These are phyloP conservation scores for Alexandromys oeconomus DNA, from an alignment of 2,797 vertebrate species.

Conservation along the genomic window DNA sequence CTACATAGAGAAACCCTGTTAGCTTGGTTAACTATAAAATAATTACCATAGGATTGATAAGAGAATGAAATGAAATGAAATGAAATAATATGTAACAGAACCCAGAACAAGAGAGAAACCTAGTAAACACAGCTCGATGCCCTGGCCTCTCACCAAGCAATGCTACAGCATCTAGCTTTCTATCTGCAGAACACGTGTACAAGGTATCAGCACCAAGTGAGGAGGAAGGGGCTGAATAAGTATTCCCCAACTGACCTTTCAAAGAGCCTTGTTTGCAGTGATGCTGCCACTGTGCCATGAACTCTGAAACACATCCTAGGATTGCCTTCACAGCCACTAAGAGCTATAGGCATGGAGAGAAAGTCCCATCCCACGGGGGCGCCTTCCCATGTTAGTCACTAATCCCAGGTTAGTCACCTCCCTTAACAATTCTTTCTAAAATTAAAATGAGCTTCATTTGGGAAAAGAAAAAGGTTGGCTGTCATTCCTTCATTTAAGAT, in stretches of 20 bases:
- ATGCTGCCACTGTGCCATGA: conserved; percentile 50
- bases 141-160: conserved; percentile 44
- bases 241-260: conserved; percentile 70
- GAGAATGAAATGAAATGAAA: conserved; percentile 49
- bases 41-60: not conserved
- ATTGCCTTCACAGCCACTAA: conserved; percentile 59
- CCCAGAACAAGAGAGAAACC: not conserved
- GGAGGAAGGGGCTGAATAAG: conserved; percentile 54
- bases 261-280: conserved; percentile 61
- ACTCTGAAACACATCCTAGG: conserved; percentile 54
- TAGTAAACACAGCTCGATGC: not conserved
- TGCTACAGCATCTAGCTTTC: not conserved
- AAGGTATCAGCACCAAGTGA: conserved; percentile 47
- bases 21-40: conserved; percentile 17
- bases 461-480: not conserved
- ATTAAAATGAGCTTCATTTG: conserved; percentile 53
- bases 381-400: not conserved
- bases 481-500: conserved; percentile 51
- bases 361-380: conserved; percentile 50
- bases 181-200: not conserved
- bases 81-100: conserved; percentile 32
- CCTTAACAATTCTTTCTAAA: conserved; percentile 64
- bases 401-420: conserved; percentile 29
- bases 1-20: not conserved
- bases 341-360: conserved; percentile 53